Percentiles rank a stretch among this genome's conserved stretches.
These are phyloP conservation scores for Ruditapes philippinarum DNA, from an alignment of 1,140 invertebrate genomes.

Conservation along the genomic window DNA sequence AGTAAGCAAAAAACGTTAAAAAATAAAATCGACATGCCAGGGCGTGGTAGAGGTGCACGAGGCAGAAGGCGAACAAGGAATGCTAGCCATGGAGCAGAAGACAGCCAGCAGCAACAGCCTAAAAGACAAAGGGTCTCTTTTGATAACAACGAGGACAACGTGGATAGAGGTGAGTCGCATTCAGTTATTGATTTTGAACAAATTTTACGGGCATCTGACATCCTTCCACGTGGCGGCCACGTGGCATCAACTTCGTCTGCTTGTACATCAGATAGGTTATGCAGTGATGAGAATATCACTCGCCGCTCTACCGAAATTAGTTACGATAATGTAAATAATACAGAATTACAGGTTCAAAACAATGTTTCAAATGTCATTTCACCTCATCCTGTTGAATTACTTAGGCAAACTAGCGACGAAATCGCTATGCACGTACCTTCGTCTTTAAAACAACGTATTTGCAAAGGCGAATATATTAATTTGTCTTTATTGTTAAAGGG, in stretches of 20 bases:
- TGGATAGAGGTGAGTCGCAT: no score
- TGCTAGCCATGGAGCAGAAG: not conserved
- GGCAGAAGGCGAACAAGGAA: not conserved
- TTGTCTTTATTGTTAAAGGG: constrained; percentile 11
- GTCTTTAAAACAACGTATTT: not conserved
- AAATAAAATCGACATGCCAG: not conserved
- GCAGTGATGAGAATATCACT: not conserved
- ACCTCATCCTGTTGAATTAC: not conserved
- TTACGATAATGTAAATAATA: not conserved
- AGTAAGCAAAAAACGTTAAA: no score
- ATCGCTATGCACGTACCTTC: not conserved
- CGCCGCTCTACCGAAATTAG: not conserved
- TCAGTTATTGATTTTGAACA: constrained; percentile 2
- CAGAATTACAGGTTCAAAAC: not conserved
- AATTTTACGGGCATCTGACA: not conserved
- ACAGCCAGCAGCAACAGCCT: not conserved
- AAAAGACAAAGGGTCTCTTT: not conserved
- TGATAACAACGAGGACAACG: no score
- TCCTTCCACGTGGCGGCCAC: not conserved
- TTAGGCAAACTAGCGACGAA: not conserved
- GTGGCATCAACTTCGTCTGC: not conserved
- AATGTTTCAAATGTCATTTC: not conserved
- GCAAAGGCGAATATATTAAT: not conserved
- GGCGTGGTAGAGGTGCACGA: not conserved
- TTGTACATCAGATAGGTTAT: not conserved